Percentiles rank a stretch among this genome's conserved stretches.
phyloP scores from a whole-genome alignment of 2,888 invertebrate species.

The Drosophila kokeensis region DNA sequence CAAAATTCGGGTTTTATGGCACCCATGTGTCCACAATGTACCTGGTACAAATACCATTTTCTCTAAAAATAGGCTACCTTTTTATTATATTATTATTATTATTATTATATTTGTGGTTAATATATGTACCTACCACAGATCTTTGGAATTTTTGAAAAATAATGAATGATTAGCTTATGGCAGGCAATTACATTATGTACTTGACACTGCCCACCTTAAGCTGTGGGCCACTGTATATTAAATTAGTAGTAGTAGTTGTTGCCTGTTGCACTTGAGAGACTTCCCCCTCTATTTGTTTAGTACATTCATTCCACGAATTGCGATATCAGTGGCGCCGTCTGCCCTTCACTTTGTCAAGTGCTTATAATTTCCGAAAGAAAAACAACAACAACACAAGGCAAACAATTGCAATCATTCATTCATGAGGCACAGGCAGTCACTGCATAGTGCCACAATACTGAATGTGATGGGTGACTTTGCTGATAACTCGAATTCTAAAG shows the following conservation, averaged over 20 bases:
- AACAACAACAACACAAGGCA: background rate
- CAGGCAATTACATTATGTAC: no score
- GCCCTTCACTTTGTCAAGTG: conserved; percentile 53
- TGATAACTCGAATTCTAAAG: conserved; percentile 30
- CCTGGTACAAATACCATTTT: no score
- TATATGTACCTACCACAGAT: no score
- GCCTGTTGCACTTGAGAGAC: conserved; percentile 7
- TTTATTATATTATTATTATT: no score
- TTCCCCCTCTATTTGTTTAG: conserved; percentile 31
- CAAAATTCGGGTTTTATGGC: no score
- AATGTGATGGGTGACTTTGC: conserved; percentile 1
- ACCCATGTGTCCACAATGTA: no score
- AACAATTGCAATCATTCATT: conserved; percentile 55
- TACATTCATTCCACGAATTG: conserved; percentile 44
- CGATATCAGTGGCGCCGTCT: conserved; percentile 39
- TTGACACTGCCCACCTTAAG: no score
- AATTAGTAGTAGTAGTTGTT: background rate
- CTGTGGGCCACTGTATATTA: no score
- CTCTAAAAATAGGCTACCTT: no score
- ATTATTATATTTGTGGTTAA: no score
- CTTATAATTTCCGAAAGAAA: conserved; percentile 27
- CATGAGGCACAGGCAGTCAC: conserved; percentile 35
- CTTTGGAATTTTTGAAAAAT: no score
- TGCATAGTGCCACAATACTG: background rate
- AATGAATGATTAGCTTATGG: no score